Base-by-base conservation (phyloP, 2,797 vertebrate genomes). In the Acanthurus lineatus region DNA sequence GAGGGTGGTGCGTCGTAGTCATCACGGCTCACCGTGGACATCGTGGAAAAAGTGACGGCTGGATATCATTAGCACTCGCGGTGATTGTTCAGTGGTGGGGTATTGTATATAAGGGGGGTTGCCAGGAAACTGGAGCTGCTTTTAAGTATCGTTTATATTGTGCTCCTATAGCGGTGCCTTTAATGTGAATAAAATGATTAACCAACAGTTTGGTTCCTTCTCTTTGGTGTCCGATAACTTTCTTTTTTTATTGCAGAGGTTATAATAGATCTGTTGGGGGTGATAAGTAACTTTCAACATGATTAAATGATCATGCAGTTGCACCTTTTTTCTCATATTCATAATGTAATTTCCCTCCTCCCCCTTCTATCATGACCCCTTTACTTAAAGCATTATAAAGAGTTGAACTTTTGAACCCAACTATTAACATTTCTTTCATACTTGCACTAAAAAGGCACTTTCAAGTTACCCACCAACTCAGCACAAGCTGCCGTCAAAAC, bases 261-360 rank as follows among this genome's bases (percentile, higher is more conserved):
- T 82, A 78, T 89, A 91, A 62, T 56, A 62, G 48, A 66, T 76
- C 76, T 88, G 79, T 5, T 77, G 76, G 84, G 82, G 79, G 77
- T 77, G 48, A 44, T 53, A 77, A 82, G 82, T 86, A 57, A 57
- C 83, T 88, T 79, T 81, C 78, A 72, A 82, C 77, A 85, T 87
- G 90, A 94, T 88, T 94, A 81, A 84, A 86, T 89, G 86, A 92
- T 87, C 15, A 40, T 81, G 56, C 76, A 87, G 67, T 83, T 73
- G 66, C 47, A 76, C 35, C n/a, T 66, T 67, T 67, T 82, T 40
- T 79, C 4, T 56, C 76, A 82, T 79, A 80, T 79, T 79, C 64
- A 81, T 22, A 73, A 40, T 64, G 49, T 45, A 4, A 52, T 84
- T 78, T 82, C 77, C 45, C 32, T 52, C 62, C 61, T 67, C 48